Percentiles rank a stretch among this genome's conserved stretches.
Conservation (phyloP, 1,140 invertebrate species). For the Prorops nasuta region DNA sequence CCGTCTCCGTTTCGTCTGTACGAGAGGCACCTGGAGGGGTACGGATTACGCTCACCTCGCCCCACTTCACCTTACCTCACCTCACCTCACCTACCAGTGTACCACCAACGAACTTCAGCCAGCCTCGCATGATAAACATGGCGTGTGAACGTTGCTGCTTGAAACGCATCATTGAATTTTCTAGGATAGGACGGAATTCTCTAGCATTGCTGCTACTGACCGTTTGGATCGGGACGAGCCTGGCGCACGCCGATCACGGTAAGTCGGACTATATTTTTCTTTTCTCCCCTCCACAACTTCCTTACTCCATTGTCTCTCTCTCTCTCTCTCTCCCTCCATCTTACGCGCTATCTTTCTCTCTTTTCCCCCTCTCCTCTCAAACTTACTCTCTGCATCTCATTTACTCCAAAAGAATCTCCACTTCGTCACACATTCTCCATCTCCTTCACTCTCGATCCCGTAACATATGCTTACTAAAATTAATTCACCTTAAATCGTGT, state of each 20-base stretch:
- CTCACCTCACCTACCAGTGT: too few relatives aligned
- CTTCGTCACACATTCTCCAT: not conserved
- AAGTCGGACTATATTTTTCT: constrained; percentile 18
- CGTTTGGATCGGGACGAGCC: constrained; percentile 14
- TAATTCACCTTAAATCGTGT: too few relatives aligned
- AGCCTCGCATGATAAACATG: constrained; percentile 27
- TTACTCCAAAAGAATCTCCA: not conserved
- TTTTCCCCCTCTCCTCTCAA: too few relatives aligned
- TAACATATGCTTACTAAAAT: too few relatives aligned
- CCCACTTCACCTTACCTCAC: too few relatives aligned
- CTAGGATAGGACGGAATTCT: constrained; percentile 20
- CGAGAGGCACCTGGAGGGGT: not conserved
- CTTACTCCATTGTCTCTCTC: not conserved
- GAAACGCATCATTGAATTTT: constrained; percentile 21
- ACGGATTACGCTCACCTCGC: too few relatives aligned
- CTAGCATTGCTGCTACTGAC: constrained; percentile 26
- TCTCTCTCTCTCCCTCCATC: not conserved
- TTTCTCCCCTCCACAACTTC: not conserved
- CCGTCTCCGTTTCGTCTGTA: not conserved
- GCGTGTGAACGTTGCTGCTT: constrained; percentile 41
- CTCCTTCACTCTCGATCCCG: too few relatives aligned
- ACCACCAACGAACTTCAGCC: not conserved
- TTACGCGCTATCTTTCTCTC: not conserved
- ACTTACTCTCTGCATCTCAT: too few relatives aligned
- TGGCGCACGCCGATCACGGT: constrained; percentile 23